Conservation (phyloP, 2,113 vertebrate genomes). For the Eptesicus fuscus region DNA sequence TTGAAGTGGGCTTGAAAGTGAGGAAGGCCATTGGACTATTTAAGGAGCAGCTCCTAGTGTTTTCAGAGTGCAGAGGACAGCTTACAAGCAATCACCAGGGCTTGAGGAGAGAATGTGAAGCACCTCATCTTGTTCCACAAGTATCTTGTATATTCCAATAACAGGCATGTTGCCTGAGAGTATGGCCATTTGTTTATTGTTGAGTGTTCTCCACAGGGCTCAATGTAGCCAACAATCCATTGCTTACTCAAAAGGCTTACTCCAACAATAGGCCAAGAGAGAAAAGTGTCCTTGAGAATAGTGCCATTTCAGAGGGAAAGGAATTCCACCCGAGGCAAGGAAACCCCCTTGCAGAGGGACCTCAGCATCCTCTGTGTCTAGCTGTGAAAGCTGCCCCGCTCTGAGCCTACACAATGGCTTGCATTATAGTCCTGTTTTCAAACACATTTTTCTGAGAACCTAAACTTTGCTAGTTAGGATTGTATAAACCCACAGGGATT, state of each 20-base stretch:
- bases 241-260: neutral
- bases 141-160: rapidly evolving
- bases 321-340: conserved; percentile 17
- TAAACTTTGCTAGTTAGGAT: neutral
- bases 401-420: neutral
- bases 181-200: neutral
- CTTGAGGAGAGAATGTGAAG: rapidly evolving
- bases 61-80: neutral
- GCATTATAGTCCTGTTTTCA: neutral
- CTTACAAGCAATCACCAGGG: neutral
- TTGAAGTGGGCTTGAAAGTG: rapidly evolving
- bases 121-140: rapidly evolving
- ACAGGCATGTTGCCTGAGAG: neutral
- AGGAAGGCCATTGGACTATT: neutral
- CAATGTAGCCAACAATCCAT: rapidly evolving
- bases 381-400: neutral
- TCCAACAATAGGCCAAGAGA: neutral
- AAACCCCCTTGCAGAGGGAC: neutral
- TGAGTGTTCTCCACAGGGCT: neutral
- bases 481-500: neutral
- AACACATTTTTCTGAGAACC: neutral
- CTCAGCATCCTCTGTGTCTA: neutral
- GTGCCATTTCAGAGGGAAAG: neutral
- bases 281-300: neutral
- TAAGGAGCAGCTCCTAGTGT: neutral